These are phyloP conservation scores for Oplegnathus fasciatus DNA, from an alignment of 2,113 vertebrate species.

Conservation along the genomic window DNA sequence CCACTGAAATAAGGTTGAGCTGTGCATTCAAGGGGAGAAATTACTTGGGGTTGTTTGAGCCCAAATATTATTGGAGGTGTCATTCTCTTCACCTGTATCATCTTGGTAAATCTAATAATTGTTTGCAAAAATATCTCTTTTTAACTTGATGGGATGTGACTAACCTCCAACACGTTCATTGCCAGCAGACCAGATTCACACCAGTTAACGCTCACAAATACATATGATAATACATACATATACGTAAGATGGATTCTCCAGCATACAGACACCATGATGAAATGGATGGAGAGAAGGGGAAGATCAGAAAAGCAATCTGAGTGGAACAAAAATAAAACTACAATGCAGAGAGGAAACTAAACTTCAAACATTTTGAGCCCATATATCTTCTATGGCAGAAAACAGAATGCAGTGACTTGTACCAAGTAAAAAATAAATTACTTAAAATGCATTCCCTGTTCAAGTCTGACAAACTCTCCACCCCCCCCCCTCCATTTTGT, in stretches of 20 bases:
- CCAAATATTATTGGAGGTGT: not conserved
- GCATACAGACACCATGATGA: slow-evolving; percentile 46
- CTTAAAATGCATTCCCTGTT: slow-evolving; percentile 69
- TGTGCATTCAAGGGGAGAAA: not conserved
- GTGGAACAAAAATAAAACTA: slow-evolving; percentile 24
- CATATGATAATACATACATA: slow-evolving; percentile 1
- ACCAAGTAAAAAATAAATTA: slow-evolving; percentile 83
- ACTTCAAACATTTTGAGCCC: not conserved
- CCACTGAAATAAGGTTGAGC: slow-evolving; percentile 1
- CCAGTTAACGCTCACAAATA: slow-evolving; percentile 53
- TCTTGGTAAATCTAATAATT: not conserved
- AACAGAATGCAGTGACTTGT: slow-evolving; percentile 60
- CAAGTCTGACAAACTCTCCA: slow-evolving; percentile 55
- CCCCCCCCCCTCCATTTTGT: slow-evolving; percentile 24
- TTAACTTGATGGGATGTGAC: not conserved
- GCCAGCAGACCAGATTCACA: slow-evolving; percentile 44
- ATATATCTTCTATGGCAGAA: slow-evolving; percentile 27
- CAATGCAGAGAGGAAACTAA: slow-evolving; percentile 21
- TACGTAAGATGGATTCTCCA: slow-evolving; percentile 18
- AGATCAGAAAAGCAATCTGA: slow-evolving; percentile 46
- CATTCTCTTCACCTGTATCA: not conserved
- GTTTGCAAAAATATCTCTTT: slow-evolving; percentile 10
- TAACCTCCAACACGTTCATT: not conserved
- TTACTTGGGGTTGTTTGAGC: not conserved
- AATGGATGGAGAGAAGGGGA: slow-evolving; percentile 47